Evolutionary conservation across 2,888 invertebrate species (phyloP), one percentile per base, ranked within the genome.

Genomic region (Plebejus argus): DNA sequence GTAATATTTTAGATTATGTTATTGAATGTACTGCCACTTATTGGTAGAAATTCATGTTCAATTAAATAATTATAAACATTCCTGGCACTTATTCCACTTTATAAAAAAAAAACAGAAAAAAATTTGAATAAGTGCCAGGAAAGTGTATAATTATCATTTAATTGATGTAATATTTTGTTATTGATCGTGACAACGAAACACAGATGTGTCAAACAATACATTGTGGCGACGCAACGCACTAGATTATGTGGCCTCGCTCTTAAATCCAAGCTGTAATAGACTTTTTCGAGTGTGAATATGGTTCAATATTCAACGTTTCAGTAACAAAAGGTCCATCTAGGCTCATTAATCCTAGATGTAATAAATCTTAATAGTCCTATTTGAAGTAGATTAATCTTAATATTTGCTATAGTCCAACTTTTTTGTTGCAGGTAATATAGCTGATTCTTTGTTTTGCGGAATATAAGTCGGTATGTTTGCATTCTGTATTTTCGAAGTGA

Each of bases 351-450:
- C 28, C 66, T 66, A 66, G 66, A 66, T 66, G 28, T 66, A 66
- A 66, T 33, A 28, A 66, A 66, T 33, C 66, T 4, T 18, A 66
- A 66, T 66, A 66, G 28, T 28, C 66, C 66, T 66, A 66, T 66
- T 66, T 33, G 66, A 66, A 66, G 66, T 28, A 33, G 28, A 66
- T 66, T 66, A 66, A 66, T 66, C 28, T 66, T 33, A 66, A 66
- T 28, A 18, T 33, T 66, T 33, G 28, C 66, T 66, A 66, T 18
- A 33, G 28, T 33, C 8, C 6, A 66, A 1, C 15, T 28, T 66
- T 66, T 20, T 66, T 23, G 12, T 66, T 66, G 12, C 66, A 33
- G 28, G 66, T 61, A 61, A 20, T 23, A 66, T 66, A 28, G 23
- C 66, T 28, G 12, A 28, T 28, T 28, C 15, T 66, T 33, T 10